phyloP scores from a whole-genome alignment of 2,797 vertebrate species.

The Coranthus polyacanthus region DNA sequence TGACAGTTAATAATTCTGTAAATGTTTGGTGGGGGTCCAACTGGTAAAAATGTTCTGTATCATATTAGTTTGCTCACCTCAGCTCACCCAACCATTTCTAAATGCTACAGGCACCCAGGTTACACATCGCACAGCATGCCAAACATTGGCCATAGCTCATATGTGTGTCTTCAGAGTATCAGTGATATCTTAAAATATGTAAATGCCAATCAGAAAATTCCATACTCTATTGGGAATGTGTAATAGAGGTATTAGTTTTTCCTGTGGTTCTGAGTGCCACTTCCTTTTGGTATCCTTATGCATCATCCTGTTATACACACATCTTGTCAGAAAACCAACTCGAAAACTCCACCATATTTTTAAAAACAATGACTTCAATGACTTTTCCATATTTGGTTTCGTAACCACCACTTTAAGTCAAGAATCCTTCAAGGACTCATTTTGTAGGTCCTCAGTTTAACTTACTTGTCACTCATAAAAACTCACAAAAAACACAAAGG shows the following conservation, averaged over 20 bases:
- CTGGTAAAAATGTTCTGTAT: slow-evolving; percentile 54
- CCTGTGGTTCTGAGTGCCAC: slow-evolving; percentile 31
- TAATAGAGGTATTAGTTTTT: slow-evolving; percentile 54
- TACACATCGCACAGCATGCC: slow-evolving; percentile 41
- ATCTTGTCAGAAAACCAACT: slow-evolving; percentile 19
- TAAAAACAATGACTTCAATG: slow-evolving; percentile 20
- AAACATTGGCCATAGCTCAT: slow-evolving; percentile 37
- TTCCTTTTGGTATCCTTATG: slow-evolving; percentile 24
- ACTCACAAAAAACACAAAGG: slow-evolving; percentile 14
- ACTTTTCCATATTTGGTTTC: slow-evolving; percentile 46
- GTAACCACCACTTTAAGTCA: slow-evolving; percentile 38
- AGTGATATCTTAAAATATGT: slow-evolving; percentile 58
- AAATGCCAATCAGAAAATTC: slow-evolving; percentile 63
- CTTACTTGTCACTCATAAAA: slow-evolving; percentile 29
- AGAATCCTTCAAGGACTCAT: slow-evolving; percentile 22
- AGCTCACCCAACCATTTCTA: slow-evolving; percentile 55
- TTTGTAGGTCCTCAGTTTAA: slow-evolving; percentile 19
- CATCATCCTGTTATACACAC: background rate
- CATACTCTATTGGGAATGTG: slow-evolving; percentile 72
- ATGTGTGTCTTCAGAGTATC: too few species aligned
- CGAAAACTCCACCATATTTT: slow-evolving; percentile 23
- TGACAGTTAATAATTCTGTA: slow-evolving; percentile 61
- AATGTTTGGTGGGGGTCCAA: slow-evolving; percentile 43
- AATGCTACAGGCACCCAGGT: slow-evolving; percentile 39
- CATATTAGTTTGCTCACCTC: slow-evolving; percentile 61